Base-by-base conservation (phyloP, 2,113 vertebrate species). In the Dasyprocta punctata region DNA sequence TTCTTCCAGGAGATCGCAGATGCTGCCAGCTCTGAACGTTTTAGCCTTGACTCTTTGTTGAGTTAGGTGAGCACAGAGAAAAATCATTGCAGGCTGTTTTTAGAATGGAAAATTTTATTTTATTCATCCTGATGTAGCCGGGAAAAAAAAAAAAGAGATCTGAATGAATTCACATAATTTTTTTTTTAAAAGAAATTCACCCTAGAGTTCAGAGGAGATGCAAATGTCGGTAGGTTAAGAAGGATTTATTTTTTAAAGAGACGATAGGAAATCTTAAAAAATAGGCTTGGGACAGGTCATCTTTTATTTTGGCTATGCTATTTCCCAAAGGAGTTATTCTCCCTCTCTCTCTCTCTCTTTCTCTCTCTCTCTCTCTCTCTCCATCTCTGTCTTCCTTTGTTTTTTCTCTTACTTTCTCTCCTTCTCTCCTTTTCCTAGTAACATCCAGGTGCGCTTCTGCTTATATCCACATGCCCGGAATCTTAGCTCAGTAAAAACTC, bases 21-120 rank as follows among this genome's bases (percentile, higher is more conserved):
- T 89, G 47, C 61, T 95, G 61, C 63, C 77, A 94, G 75, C 36
- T 82, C 78, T 94, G 95, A 96, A 94, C 86, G 95, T 89, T 65
- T 85, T 87, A 88, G 61, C 71, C 26, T 96, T 44, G 19, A 83
- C 33, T 85, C 33, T 95, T 97, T 92, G 86, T 96, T 82, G 90
- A 87, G 86, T 94, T 93, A 73, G 47, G 67, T 36, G 41, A 95
- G 26, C 84, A 44, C 38, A 84, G 38, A 94, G 24, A 63, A 92
- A 96, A 86, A 89, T 58, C 38, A 89, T 65, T 6, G 24, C 81
- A 96, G 85, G 26, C 73, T 95, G 91, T 90, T 94, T 86, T 90
- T 87, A 94, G 91, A 98, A 86, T 69, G 77, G 90, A 96, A 96
- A 94, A 28, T 94, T 95, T 95, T 95, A 67, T 94, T 97, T 92